phyloP scores from a whole-genome alignment of 2,113 vertebrate genomes.

The Poecilia latipinna region DNA sequence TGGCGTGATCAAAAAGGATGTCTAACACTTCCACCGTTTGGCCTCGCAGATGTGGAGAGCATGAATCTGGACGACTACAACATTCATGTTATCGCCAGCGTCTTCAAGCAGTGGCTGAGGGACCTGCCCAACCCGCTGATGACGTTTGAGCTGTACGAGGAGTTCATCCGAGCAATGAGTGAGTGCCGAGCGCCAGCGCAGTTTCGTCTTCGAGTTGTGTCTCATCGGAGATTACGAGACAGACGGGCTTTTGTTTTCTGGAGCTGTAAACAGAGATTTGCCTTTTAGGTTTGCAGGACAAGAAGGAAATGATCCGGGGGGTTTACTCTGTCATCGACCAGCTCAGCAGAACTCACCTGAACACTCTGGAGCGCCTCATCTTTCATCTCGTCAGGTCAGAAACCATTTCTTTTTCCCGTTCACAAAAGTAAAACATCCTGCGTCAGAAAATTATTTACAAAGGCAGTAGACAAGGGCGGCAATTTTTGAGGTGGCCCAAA shows the following conservation, averaged over 20 bases:
- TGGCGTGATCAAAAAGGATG: neutral
- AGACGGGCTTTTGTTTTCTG: neutral
- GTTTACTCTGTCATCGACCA: slow-evolving; percentile 97
- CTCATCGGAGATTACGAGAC: neutral
- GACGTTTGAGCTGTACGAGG: slow-evolving; percentile 98
- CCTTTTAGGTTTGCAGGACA: slow-evolving; percentile 89
- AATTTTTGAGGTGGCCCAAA: too few species aligned
- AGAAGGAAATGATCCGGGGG: slow-evolving; percentile 89
- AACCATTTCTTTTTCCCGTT: neutral
- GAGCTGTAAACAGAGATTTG: neutral
- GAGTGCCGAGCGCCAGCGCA: slow-evolving; percentile 42
- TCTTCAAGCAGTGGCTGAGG: slow-evolving; percentile 98
- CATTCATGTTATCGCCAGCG: slow-evolving; percentile 96
- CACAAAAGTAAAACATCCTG: neutral
- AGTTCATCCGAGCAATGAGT: slow-evolving; percentile 96
- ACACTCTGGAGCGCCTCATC: slow-evolving; percentile 93
- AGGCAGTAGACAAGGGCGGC: too few species aligned
- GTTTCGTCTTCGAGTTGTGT: neutral
- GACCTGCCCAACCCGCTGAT: slow-evolving; percentile 97
- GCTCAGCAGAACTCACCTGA: slow-evolving; percentile 93
- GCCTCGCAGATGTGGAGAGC: slow-evolving; percentile 85
- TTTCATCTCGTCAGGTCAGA: slow-evolving; percentile 96
- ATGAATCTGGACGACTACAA: slow-evolving; percentile 97
- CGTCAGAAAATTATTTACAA: too few species aligned
- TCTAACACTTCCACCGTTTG: neutral